Conservation (phyloP, 2,113 vertebrate genomes). For the Aegithalos caudatus region DNA sequence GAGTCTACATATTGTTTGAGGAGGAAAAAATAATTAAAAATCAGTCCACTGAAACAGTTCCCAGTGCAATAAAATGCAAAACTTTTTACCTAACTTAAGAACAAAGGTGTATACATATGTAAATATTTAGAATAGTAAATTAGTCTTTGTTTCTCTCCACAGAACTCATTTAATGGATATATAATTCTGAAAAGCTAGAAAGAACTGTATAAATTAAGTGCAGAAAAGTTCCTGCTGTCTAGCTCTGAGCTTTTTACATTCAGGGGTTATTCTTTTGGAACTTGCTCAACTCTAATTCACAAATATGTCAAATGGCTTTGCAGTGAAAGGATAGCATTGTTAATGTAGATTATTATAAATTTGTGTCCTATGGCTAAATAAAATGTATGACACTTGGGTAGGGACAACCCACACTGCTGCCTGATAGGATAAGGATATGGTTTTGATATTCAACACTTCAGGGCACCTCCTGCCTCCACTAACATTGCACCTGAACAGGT, state of each 20-base stretch:
- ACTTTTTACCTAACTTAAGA: not conserved
- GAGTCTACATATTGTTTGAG: not conserved
- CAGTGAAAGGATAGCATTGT: not conserved
- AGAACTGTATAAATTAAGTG: not conserved
- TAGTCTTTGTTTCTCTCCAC: not conserved
- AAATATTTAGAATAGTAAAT: not conserved
- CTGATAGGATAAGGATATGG: not conserved
- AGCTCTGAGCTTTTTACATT: not conserved
- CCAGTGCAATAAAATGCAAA: not conserved
- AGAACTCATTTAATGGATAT: not conserved
- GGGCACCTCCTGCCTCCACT: not conserved
- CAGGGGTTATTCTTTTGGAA: not conserved
- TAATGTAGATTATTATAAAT: not conserved
- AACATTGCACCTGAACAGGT: not conserved
- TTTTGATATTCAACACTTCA: not conserved
- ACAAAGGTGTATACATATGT: not conserved
- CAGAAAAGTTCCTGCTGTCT: not conserved
- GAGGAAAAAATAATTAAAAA: not conserved
- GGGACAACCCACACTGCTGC: not conserved
- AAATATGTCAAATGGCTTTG: not conserved
- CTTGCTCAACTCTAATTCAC: not conserved
- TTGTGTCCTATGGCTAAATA: not conserved
- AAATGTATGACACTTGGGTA: not conserved
- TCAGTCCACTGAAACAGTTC: not conserved
- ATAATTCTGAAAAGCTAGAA: not conserved